These are phyloP conservation scores for Cydia pomonella DNA, from an alignment of 1,140 invertebrate species.

Conservation along the genomic window DNA sequence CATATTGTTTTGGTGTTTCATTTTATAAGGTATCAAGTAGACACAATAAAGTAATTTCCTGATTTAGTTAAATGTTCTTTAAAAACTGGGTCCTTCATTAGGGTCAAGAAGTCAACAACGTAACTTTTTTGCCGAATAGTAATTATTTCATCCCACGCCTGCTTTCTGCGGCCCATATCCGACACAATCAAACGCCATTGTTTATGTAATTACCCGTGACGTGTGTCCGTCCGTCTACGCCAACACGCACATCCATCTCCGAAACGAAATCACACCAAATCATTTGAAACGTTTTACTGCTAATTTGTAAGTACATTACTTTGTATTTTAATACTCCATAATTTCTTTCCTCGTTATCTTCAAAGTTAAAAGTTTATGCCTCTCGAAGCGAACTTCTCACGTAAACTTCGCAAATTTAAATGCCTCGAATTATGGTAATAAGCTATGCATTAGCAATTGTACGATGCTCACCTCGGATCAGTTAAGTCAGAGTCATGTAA, in stretches of 20 bases:
- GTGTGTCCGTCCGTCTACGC: constrained; percentile 43
- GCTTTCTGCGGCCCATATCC: constrained; percentile 21
- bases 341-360: constrained; percentile 50
- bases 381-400: constrained; percentile 40
- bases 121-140: not conserved
- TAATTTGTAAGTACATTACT: constrained; percentile 37
- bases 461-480: constrained; percentile 69
- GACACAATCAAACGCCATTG: constrained; percentile 53
- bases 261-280: constrained; percentile 38
- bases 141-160: constrained; percentile 29
- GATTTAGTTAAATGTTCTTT: not conserved
- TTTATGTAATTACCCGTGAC: constrained; percentile 54
- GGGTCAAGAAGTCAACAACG: not conserved
- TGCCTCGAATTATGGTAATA: constrained; percentile 62
- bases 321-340: constrained; percentile 39
- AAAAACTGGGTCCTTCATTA: not conserved
- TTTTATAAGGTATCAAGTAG: not conserved
- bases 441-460: constrained; percentile 66
- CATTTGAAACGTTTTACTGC: constrained; percentile 36
- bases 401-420: constrained; percentile 43
- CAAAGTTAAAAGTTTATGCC: constrained; percentile 43
- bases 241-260: constrained; percentile 43
- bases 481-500: constrained; percentile 53
- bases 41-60: not conserved
- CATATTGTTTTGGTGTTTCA: not conserved